phyloP scores from a whole-genome alignment of 1,140 invertebrate genomes.

The Saccostrea glomerata region DNA sequence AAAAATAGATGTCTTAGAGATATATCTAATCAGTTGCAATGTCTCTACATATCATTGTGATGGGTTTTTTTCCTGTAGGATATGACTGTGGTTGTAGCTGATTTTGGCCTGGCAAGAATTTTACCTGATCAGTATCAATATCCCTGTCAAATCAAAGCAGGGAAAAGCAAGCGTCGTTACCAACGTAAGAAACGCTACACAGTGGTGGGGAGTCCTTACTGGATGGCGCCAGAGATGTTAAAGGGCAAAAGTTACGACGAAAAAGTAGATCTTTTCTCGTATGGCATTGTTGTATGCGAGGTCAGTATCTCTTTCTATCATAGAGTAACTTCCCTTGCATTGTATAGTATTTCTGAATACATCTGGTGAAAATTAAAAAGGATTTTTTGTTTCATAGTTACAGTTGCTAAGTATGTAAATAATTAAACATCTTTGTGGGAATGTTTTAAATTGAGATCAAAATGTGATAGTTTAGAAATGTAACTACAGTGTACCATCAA shows the following conservation, averaged over 20 bases:
- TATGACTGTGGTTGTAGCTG: constrained; percentile 76
- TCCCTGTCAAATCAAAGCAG: constrained; percentile 35
- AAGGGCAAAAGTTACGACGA: constrained; percentile 77
- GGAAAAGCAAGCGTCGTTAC: constrained; percentile 58
- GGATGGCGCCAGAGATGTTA: constrained; percentile 80
- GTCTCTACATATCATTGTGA: too few relatives aligned
- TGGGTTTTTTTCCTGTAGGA: constrained; percentile 65
- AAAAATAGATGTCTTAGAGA: too few relatives aligned
- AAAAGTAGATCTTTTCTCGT: constrained; percentile 77
- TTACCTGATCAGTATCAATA: constrained; percentile 66
- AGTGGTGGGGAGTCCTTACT: constrained; percentile 78
- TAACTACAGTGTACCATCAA: too few relatives aligned
- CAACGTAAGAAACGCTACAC: constrained; percentile 75
- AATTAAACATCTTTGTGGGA: too few relatives aligned
- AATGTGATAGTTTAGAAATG: too few relatives aligned
- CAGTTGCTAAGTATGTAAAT: too few relatives aligned
- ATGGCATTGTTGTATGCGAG: constrained; percentile 78
- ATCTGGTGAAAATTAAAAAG: too few relatives aligned
- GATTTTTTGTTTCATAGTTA: too few relatives aligned
- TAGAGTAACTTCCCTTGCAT: background rate
- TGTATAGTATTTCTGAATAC: background rate
- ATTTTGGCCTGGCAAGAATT: constrained; percentile 77
- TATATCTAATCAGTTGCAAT: too few relatives aligned
- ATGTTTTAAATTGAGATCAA: too few relatives aligned
- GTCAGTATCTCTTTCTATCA: constrained; percentile 54